Base-by-base conservation (phyloP, 2,113 vertebrate genomes). In the Sphaerodactylus townsendi region DNA sequence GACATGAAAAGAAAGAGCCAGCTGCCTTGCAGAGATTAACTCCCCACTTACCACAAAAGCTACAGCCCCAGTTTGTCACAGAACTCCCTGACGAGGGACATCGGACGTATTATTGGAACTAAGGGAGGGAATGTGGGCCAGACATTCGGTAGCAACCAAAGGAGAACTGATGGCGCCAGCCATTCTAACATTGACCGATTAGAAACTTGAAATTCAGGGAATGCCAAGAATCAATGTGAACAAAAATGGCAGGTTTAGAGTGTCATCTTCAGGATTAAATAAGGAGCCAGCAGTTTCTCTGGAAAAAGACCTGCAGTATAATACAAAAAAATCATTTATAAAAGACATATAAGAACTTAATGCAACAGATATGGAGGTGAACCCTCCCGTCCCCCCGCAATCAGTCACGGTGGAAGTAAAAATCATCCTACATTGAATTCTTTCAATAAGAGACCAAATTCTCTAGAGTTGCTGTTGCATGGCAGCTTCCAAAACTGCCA, bases 1-100 rank as follows among this genome's bases (percentile, higher is more conserved):
- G 50, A 83, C 46, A 76, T 69, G 35, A 83, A 68, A 83, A 69
- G 66, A 11, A n/a, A 48, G 64, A 68, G 17, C 77, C n/a, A 79
- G 77, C 41, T 68, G 64, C 68, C 68, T 25, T 68, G 41, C 44
- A 80, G 50, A 69, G 21, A 69, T 19, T 33, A 25, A 33, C 15
- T 48, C 65, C 65, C 13, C 41, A 50, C n/a, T 35, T 23, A n/a
- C 37, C 65, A 46, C 44, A 37, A 50, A 69, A 80, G 65, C 65
- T 69, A 37, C 44, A 53, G 44, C 9, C 78, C 35, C 65, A 80
- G 37, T 69, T 33, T 80, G 78, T 50, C 44, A 37, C 65, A 69
- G 62, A 48, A 4, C 6, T n/a, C 41, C 44, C 44, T 53, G 44
- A 69, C 53, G 65, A 69, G 64, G 50, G 53, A 69, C 44, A 66